Percentiles rank a stretch among this genome's conserved stretches.
Evolutionary conservation across 2,113 vertebrate species (phyloP).

Genomic region (Chloroceryle aenea): DNA sequence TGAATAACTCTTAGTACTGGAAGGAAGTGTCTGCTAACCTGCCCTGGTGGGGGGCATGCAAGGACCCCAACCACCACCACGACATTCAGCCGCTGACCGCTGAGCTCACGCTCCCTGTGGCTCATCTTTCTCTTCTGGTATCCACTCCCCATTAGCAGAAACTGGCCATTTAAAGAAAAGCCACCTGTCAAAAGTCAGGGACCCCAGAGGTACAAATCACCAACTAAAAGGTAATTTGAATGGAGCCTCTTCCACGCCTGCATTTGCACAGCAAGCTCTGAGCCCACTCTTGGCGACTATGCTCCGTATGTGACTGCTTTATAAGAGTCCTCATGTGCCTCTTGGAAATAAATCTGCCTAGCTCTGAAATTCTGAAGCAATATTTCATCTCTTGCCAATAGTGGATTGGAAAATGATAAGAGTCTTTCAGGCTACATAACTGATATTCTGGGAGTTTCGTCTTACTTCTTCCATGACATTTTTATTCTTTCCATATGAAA

Average conservation of each 20-base stretch:
- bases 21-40: neutral
- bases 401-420: slow-evolving; percentile 44
- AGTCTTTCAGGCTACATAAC: slow-evolving; percentile 27
- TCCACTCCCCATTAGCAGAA: neutral
- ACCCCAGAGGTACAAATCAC: neutral
- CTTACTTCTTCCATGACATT: slow-evolving; percentile 24
- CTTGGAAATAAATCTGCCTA: slow-evolving; percentile 5
- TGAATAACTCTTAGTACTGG: neutral
- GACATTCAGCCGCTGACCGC: neutral
- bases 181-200: neutral
- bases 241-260: neutral
- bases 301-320: neutral
- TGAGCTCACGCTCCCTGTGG: neutral
- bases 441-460: slow-evolving; percentile 18
- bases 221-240: neutral
- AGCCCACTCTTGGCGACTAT: neutral
- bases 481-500: slow-evolving; percentile 54
- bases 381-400: slow-evolving; percentile 53
- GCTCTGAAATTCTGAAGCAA: slow-evolving; percentile 41
- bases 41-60: neutral
- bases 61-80: neutral
- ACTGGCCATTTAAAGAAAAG: neutral
- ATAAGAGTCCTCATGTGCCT: neutral
- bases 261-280: neutral
- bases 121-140: neutral